Evolutionary conservation across 2,888 invertebrate genomes (phyloP).

Genomic region (Platypus cylindrus): DNA sequence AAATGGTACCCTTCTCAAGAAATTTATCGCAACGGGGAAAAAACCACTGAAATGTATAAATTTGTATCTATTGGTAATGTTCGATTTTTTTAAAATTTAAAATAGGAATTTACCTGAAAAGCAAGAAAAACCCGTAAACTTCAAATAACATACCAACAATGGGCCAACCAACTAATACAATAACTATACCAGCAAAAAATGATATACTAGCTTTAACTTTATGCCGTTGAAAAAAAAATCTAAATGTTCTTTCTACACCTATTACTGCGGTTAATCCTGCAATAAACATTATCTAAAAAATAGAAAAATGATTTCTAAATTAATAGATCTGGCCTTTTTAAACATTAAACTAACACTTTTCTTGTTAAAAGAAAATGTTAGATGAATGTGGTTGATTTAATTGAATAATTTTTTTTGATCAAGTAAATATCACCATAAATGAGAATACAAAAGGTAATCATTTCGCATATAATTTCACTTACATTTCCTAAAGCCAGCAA

Average conservation of each 20-base stretch:
- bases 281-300: constrained; percentile 85
- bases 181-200: constrained; percentile 84
- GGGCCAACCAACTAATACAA: constrained; percentile 93
- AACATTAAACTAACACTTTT: neutral
- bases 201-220: constrained; percentile 82
- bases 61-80: no score
- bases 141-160: constrained; percentile 93
- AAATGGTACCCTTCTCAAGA: constrained; percentile 84
- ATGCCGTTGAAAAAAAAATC: constrained; percentile 96
- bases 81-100: constrained; percentile 1
- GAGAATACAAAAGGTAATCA: constrained; percentile 1
- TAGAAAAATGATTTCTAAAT: constrained; percentile 7
- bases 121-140: constrained; percentile 84
- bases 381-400: neutral
- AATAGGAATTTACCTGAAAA: constrained; percentile 52
- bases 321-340: no score
- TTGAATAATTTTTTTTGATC: neutral
- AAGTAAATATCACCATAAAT: constrained; percentile 2
- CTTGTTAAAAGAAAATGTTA: neutral
- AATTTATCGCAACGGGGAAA: constrained; percentile 91
- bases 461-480: no score
- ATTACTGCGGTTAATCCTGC: constrained; percentile 91
- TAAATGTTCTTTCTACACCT: constrained; percentile 85
- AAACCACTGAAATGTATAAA: constrained; percentile 68
- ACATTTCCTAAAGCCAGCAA: constrained; percentile 98